Conservation (phyloP, 2,888 invertebrate species). For the Stenurella melanura region DNA sequence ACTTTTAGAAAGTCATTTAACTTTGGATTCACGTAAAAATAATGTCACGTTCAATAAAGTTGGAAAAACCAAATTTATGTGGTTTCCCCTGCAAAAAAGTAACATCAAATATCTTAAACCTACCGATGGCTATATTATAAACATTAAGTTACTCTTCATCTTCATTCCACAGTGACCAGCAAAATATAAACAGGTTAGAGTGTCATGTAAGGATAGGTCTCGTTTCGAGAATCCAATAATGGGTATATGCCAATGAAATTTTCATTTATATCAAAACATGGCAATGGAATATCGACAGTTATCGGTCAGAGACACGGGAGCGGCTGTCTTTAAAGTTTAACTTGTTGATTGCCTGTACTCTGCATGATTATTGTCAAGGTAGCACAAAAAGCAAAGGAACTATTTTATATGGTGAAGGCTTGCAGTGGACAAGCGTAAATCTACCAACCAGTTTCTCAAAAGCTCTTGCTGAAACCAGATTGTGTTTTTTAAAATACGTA, state of each 20-base stretch:
- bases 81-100: background rate
- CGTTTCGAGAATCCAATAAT: no score
- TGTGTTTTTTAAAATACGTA: no score
- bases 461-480: no score
- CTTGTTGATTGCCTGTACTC: background rate
- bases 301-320: background rate
- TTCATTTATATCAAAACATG: background rate
- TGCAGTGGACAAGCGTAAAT: no score
- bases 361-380: background rate
- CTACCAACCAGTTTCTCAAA: no score
- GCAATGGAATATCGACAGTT: background rate
- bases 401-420: no score
- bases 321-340: no score
- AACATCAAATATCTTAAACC: background rate
- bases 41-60: no score
- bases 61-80: background rate
- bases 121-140: no score
- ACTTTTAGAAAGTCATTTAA: no score
- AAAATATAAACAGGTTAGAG: background rate
- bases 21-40: no score
- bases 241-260: no score
- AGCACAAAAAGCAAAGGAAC: background rate
- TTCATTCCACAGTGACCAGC: background rate
- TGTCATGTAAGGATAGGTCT: background rate
- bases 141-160: background rate